phyloP scores from a whole-genome alignment of 2,888 invertebrate genomes.

The Cabera pusaria region DNA sequence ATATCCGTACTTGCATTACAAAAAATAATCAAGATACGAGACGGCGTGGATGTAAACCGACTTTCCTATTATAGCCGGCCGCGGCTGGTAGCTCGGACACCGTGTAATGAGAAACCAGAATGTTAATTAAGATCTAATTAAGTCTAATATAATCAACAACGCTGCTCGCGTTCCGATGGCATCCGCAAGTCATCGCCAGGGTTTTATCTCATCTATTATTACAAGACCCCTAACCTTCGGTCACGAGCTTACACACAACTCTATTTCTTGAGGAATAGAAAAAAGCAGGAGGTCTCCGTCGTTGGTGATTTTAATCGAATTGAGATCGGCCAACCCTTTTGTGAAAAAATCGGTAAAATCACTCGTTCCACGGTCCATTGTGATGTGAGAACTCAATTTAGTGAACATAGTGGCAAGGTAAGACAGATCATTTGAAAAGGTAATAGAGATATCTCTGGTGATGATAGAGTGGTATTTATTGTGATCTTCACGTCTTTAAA shows the following conservation, averaged over 20 bases:
- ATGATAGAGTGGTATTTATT: conserved; percentile 25
- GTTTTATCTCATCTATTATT: conserved; percentile 52
- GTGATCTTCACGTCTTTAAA: no score
- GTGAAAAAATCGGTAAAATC: conserved; percentile 77
- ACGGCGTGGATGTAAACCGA: conserved; percentile 60
- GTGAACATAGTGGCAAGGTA: conserved; percentile 58
- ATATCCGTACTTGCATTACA: conserved; percentile 47
- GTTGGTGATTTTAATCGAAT: conserved; percentile 73
- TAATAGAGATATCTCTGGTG: conserved; percentile 67
- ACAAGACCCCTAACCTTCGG: conserved; percentile 60
- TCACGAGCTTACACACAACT: conserved; percentile 3
- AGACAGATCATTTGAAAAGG: conserved; percentile 61
- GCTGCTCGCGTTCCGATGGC: conserved; percentile 77
- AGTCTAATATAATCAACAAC: conserved; percentile 83
- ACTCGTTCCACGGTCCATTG: conserved; percentile 72
- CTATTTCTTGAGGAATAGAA: conserved; percentile 29
- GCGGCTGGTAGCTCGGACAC: conserved; percentile 73
- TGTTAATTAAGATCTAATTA: conserved; percentile 83
- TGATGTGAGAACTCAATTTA: conserved; percentile 82
- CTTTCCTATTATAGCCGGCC: conserved; percentile 65
- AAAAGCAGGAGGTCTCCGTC: conserved; percentile 41
- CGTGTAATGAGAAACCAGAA: conserved; percentile 83
- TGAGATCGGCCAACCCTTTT: conserved; percentile 81
- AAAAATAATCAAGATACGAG: conserved; percentile 67
- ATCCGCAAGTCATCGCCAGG: conserved; percentile 77